A percentile compares a stretch with the other conserved stretches of the same genome.
phyloP scores from a whole-genome alignment of 2,113 vertebrate species.

The Zosterops borbonicus region DNA sequence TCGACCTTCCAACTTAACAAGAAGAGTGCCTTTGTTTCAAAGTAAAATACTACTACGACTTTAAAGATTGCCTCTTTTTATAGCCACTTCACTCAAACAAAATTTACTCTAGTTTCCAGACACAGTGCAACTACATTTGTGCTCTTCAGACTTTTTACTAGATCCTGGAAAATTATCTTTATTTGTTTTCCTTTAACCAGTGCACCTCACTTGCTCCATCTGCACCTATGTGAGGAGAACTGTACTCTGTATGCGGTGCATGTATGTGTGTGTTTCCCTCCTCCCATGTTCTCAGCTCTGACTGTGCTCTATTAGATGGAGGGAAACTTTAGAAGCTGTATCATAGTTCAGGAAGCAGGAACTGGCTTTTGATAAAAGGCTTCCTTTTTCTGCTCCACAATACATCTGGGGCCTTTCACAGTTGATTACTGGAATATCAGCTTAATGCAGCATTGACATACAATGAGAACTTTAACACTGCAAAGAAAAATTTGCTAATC shows the following conservation, averaged over 20 bases:
- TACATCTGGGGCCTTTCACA: constrained; percentile 71
- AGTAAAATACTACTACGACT: background rate
- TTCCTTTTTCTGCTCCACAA: constrained; percentile 71
- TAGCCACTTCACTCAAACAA: background rate
- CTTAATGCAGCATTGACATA: constrained; percentile 65
- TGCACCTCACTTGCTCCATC: background rate
- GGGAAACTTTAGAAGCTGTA: constrained; percentile 65
- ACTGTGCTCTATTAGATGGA: constrained; percentile 38
- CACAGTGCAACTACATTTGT: background rate
- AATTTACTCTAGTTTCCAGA: background rate
- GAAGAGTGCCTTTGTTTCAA: background rate
- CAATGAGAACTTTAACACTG: constrained; percentile 54
- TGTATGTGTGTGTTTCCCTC: background rate
- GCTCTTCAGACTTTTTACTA: background rate
- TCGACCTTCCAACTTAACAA: background rate
- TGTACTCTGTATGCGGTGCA: background rate
- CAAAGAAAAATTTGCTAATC: constrained; percentile 39
- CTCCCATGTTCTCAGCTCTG: constrained; percentile 24
- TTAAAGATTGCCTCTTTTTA: background rate
- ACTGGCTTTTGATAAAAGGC: constrained; percentile 77
- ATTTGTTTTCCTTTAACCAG: background rate
- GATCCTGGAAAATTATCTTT: background rate
- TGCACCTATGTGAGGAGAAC: background rate
- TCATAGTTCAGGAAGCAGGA: constrained; percentile 76
- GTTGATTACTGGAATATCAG: constrained; percentile 71